Base-by-base conservation (phyloP, 2,888 invertebrate species). In the Drosophila testacea region DNA sequence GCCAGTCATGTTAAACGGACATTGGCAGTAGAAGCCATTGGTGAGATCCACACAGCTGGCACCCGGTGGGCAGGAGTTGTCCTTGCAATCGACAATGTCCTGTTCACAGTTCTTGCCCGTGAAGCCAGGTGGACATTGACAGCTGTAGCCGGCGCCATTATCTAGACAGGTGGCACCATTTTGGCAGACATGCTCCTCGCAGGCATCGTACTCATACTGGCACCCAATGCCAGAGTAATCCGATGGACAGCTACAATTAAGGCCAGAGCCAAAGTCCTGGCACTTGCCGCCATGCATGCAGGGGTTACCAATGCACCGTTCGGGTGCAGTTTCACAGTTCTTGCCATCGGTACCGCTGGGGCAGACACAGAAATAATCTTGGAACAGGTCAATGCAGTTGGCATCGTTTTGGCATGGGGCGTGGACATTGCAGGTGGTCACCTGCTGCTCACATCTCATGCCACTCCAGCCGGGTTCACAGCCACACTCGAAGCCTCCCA, bases 231-330 rank as follows among this genome's bases (percentile, higher is more conserved):
- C 97, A 6, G 96, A 95, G 89, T 95, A 97, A 88, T 97, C 97
- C 48, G 94, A 94, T 0, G 97, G 96, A 88, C 98, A 99, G 4
- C 98, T 96, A 89, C 98, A 99, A 92, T 98, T 98, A 9, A 98
- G 94, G 2, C 98, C 98, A 0, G 98, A 98, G 6, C 98, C 98
- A 88, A 97, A 98, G 92, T 98, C 98, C 93, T 97, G 97, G 87
- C 98, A 99, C 91, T 96, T 96, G 57, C 98, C 98, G 48, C 96
- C 97, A 89, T 99, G 98, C 97, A 98, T 98, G 91, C 98, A 99
- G 4, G 98, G 98, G 66, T 92, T 91, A 0, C 92, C 92, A 38
- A 92, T 92, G 57, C 92, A 92, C 39, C 98, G 95, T 93, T 98
- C 98, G 4, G 98, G 98, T 0, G 98, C 98, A 0, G 98, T 98